A percentile compares a stretch with the other conserved stretches of the same genome.
phyloP scores from a whole-genome alignment of 37 sponge, comb jelly and placozoan genomes.

The Spongia lamella region DNA sequence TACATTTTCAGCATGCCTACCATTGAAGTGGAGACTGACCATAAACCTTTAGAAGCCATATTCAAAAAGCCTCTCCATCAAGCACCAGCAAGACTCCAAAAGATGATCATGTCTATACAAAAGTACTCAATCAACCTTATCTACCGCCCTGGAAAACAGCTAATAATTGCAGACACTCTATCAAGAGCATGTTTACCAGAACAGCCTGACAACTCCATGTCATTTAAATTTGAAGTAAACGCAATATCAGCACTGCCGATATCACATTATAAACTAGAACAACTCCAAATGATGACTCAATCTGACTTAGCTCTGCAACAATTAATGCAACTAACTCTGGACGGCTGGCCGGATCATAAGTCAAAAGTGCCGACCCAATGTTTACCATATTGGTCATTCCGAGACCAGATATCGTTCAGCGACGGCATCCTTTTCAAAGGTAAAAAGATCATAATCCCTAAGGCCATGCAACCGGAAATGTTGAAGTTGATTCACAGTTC shows the following conservation, averaged over 20 bases:
- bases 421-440: constrained; percentile 30
- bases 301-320: not conserved
- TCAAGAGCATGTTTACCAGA: not conserved
- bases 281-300: not conserved
- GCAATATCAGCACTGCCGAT: not conserved
- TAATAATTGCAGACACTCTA: not conserved
- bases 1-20: not conserved
- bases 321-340: not conserved
- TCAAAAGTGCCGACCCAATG: not conserved
- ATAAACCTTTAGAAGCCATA: not conserved
- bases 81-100: constrained; percentile 4
- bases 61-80: constrained; percentile 5
- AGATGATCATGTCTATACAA: constrained; percentile 12
- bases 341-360: constrained; percentile 25
- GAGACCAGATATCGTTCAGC: not conserved
- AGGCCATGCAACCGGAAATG: constrained; percentile 4
- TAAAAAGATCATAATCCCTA: constrained; percentile 6
- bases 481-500: constrained; percentile 2
- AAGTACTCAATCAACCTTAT: not conserved
- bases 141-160: not conserved
- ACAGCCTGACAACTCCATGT: not conserved
- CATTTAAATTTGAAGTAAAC: not conserved
- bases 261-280: not conserved
- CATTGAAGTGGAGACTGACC: not conserved
- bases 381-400: constrained; percentile 8